Conservation (phyloP, 2,888 invertebrate species). For the Yponomeuta evonymella region DNA sequence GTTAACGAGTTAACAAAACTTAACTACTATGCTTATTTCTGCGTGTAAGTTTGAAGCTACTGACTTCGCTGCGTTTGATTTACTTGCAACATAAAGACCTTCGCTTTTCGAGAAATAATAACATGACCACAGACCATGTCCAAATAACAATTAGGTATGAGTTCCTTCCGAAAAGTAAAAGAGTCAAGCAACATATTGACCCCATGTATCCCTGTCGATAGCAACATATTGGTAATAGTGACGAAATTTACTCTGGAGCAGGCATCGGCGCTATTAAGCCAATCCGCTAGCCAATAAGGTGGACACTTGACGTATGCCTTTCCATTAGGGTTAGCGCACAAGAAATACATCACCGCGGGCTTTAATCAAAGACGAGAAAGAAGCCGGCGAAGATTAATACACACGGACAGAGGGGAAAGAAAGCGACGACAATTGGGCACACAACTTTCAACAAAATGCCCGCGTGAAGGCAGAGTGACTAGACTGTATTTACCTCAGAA, state of each 20-base stretch:
- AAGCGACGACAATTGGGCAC: conserved; percentile 33
- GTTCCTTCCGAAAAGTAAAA: conserved; percentile 9
- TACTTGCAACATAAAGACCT: neutral
- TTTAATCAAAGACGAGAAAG: conserved; percentile 70
- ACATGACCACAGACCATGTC: neutral
- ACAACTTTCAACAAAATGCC: conserved; percentile 28
- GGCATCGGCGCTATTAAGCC: conserved; percentile 62
- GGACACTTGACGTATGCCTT: conserved; percentile 72
- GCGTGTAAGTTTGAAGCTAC: neutral
- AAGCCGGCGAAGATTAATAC: conserved; percentile 66
- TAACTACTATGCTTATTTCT: neutral
- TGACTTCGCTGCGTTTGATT: neutral
- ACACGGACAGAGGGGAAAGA: conserved; percentile 50
- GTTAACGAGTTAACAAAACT: conserved; percentile 61
- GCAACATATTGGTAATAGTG: conserved; percentile 33
- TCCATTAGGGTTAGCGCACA: conserved; percentile 68
- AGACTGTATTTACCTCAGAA: neutral
- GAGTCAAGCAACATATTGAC: conserved; percentile 9
- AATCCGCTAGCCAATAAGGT: conserved; percentile 69
- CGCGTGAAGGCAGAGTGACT: conserved; percentile 7
- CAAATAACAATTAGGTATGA: neutral
- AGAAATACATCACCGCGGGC: conserved; percentile 69
- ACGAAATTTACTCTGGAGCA: conserved; percentile 50
- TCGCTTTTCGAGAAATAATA: neutral
- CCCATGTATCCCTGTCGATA: conserved; percentile 23